Conservation (phyloP, 2,797 vertebrate genomes). For the Cetoscarus ocellatus region DNA sequence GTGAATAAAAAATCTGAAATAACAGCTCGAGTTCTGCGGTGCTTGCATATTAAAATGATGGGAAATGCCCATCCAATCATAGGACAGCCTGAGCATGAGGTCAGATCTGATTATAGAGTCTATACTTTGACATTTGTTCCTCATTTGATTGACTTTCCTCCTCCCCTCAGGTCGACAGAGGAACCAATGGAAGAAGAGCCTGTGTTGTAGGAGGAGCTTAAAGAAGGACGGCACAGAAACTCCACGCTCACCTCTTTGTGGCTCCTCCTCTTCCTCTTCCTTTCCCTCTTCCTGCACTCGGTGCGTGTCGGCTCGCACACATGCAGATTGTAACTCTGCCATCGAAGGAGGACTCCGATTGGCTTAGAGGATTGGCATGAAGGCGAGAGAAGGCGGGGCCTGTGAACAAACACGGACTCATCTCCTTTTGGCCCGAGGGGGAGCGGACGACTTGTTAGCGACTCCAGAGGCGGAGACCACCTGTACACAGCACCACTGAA, state of each 20-base stretch:
- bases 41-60: no score
- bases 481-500: conserved; percentile 60
- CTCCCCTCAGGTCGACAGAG: conserved; percentile 85
- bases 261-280: conserved; percentile 65
- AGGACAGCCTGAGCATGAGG: no score
- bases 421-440: conserved; percentile 44
- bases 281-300: conserved; percentile 45
- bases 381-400: conserved; percentile 37
- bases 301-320: conserved; percentile 42
- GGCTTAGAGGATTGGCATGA: conserved; percentile 49
- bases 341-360: conserved; percentile 40
- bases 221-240: conserved; percentile 53
- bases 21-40: no score
- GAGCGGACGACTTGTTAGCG: conserved; percentile 71
- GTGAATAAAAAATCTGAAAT: no score
- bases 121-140: background rate
- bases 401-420: conserved; percentile 32
- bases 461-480: conserved; percentile 58
- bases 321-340: conserved; percentile 31
- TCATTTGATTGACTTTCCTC: conserved; percentile 39
- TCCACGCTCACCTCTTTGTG: conserved; percentile 63
- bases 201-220: conserved; percentile 82
- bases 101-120: no score
- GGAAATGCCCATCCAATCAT: no score
- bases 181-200: conserved; percentile 98